A percentile compares a stretch with the other conserved stretches of the same genome.
Evolutionary conservation across 2,888 invertebrate genomes (phyloP).

Genomic region (Tortricodes alternella): DNA sequence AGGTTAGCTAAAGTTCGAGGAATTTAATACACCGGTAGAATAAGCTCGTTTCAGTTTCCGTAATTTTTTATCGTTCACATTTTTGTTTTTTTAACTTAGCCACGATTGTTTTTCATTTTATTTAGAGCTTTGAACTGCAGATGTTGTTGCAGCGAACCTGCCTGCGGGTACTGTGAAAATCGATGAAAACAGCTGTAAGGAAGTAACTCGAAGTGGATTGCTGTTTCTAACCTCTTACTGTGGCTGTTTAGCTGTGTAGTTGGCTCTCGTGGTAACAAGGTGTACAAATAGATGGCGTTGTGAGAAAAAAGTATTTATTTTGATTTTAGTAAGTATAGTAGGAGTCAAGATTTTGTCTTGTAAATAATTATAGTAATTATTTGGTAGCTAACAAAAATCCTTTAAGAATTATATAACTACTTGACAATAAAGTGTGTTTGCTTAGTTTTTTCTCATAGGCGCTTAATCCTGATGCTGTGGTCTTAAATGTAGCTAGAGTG

Average conservation of each 20-base stretch:
- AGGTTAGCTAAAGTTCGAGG: conserved; percentile 36
- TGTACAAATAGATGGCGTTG: neutral
- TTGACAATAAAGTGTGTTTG: neutral
- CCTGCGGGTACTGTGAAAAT: conserved; percentile 60
- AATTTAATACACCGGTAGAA: neutral
- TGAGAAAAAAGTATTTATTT: too few species aligned
- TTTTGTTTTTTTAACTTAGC: neutral
- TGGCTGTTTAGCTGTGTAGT: neutral
- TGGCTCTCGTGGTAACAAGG: neutral
- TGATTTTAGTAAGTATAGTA: too few species aligned
- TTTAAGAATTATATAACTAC: too few species aligned
- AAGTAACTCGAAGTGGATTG: conserved; percentile 1
- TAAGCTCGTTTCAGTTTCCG: neutral
- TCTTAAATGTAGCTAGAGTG: too few species aligned
- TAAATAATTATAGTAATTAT: too few species aligned
- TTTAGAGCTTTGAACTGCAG: conserved; percentile 45
- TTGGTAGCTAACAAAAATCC: neutral
- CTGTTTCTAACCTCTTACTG: neutral
- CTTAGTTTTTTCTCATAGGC: neutral
- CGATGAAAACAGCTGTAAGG: conserved; percentile 70
- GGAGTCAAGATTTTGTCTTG: neutral
- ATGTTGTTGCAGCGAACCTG: conserved; percentile 60
- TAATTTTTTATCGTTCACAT: neutral
- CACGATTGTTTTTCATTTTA: conserved; percentile 35
- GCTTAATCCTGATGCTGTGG: neutral